Evolutionary conservation across 1,140 invertebrate genomes (phyloP), one percentile per base, ranked within the genome.

Genomic region (Yoshiicerus persimilis): DNA sequence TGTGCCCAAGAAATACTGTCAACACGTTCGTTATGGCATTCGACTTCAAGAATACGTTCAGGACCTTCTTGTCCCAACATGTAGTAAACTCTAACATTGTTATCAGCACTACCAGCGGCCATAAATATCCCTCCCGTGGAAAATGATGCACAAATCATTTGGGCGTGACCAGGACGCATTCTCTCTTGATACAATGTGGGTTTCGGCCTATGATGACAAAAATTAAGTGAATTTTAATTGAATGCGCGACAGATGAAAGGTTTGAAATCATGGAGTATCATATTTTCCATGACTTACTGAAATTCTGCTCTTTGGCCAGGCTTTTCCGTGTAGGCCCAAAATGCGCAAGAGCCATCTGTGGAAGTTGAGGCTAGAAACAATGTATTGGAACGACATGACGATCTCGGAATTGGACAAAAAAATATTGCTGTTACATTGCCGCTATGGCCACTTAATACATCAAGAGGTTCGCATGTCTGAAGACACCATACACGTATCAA

Each of bases 1-100:
- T 99, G 96, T 80, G 97, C 96, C 96, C 99, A 99, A 89, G 97
- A 96, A 88, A 99, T 96, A 86, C 97, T 98, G 93, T 99, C 99
- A 3, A 99, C 98, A 27, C 97, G 95, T 93, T 99, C 98, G 0
- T 94, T 94, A 92, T 99, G 98, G 2, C 96, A 95, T 91, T 99
- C 97, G 1, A 96, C 95, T 93, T 99, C 97, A 86, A 96, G 92
- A 84, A 97, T 95, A 89, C 96, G 93, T 89, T 94, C 93, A 25
- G 95, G 97, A 8, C 96, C 96, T 91, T 95, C 94, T 83, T 95
- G 94, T 5, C 95, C 95, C 85, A 95, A 93, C 94, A 99, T 96
- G 88, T 95, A 94, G 92, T 99, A 99, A 5, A 99, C 96, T 75
- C 98, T 94, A 25, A 99, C 97, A 92, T 97, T 95, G 92, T 98